These are phyloP conservation scores for Calliopsis andreniformis DNA, from an alignment of 1,140 invertebrate species.

Conservation along the genomic window DNA sequence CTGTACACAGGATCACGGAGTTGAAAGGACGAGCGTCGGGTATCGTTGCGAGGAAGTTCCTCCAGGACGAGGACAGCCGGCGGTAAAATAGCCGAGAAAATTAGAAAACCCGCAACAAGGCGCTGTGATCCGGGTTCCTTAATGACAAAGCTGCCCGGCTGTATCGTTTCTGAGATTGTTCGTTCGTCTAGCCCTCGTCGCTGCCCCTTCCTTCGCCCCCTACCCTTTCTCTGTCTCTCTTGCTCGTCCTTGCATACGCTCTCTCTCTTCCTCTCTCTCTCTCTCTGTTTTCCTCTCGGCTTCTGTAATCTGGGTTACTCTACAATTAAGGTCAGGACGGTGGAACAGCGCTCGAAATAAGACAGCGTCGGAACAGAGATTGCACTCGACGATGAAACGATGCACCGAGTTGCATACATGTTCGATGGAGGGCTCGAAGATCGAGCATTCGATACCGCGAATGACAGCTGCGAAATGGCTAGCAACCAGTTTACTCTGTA, in stretches of 20 bases:
- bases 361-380: slow-evolving; percentile 49
- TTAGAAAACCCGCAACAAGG: slow-evolving; percentile 56
- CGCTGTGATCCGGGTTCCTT: slow-evolving; percentile 45
- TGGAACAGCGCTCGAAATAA: slow-evolving; percentile 54
- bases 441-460: not conserved
- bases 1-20: too few species aligned
- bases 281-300: slow-evolving; percentile 46
- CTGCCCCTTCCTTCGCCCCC: not conserved
- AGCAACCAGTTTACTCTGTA: not conserved
- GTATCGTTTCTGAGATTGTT: slow-evolving; percentile 64
- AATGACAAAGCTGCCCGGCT: slow-evolving; percentile 56
- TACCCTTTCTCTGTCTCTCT: slow-evolving; percentile 36
- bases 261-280: not conserved
- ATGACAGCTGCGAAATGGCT: not conserved
- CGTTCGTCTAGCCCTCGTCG: slow-evolving; percentile 26
- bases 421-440: not conserved
- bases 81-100: slow-evolving; percentile 41
- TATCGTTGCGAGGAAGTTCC: not conserved
- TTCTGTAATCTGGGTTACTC: slow-evolving; percentile 65
- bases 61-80: not conserved
- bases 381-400: slow-evolving; percentile 46
- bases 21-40: not conserved
- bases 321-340: slow-evolving; percentile 66
- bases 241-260: too few species aligned
- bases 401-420: slow-evolving; percentile 19